These are phyloP conservation scores for Rotaria socialis DNA, from an alignment of 2,888 invertebrate species.

Conservation along the genomic window DNA sequence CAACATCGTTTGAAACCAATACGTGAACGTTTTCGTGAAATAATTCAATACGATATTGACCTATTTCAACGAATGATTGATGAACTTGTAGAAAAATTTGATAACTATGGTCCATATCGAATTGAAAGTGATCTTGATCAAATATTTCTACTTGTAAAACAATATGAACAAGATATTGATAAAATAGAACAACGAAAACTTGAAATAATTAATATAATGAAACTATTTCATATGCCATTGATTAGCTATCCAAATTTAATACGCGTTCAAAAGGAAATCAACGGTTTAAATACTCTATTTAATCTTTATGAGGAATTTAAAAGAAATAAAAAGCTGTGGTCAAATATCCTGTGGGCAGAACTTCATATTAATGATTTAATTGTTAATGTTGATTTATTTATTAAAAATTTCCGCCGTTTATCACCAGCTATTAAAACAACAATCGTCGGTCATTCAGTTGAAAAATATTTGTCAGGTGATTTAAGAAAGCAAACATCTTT, in stretches of 20 bases:
- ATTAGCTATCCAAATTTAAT: constrained; percentile 74
- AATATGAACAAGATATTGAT: constrained; percentile 68
- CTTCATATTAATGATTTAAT: constrained; percentile 75
- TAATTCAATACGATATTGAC: constrained; percentile 65
- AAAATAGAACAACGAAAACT: constrained; percentile 68
- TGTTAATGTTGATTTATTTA: constrained; percentile 78
- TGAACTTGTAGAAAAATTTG: constrained; percentile 72
- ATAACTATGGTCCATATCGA: constrained; percentile 52
- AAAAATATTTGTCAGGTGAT: constrained; percentile 72
- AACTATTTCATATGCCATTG: constrained; percentile 80
- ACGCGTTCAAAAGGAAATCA: constrained; percentile 60
- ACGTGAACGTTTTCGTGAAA: constrained; percentile 76
- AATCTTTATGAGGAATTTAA: constrained; percentile 74
- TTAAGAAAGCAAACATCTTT: not conserved
- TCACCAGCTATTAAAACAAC: constrained; percentile 65
- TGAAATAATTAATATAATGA: constrained; percentile 71
- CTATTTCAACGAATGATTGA: constrained; percentile 66
- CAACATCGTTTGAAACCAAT: constrained; percentile 63
- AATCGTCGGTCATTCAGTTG: constrained; percentile 69
- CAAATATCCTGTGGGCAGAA: constrained; percentile 79
- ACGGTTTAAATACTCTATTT: constrained; percentile 69
- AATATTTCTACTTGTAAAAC: constrained; percentile 61
- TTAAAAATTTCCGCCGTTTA: constrained; percentile 73
- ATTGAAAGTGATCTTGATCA: constrained; percentile 69
- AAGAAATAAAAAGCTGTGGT: constrained; percentile 74